Percentiles rank a stretch among this genome's conserved stretches.
Evolutionary conservation across 1,140 invertebrate genomes (phyloP).

Genomic region (Propsilocerus akamusi): DNA sequence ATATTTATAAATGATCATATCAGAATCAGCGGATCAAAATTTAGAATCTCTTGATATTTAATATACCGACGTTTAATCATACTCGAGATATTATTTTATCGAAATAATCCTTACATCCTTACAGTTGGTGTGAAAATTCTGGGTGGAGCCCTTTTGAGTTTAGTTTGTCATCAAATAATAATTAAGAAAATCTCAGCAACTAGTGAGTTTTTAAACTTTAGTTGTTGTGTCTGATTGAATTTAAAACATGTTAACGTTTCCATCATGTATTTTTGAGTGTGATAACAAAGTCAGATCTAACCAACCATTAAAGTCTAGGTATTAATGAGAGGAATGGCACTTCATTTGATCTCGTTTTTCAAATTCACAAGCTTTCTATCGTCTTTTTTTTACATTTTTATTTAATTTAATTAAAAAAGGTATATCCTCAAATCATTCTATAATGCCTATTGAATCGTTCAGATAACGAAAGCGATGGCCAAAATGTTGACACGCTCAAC

Average conservation of each 20-base stretch:
- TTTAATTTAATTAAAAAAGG: neutral
- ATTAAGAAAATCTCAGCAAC: conserved; percentile 28
- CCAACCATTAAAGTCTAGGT: neutral
- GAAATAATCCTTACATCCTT: conserved; percentile 27
- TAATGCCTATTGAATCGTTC: no score
- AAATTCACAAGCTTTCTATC: no score
- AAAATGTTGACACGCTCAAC: neutral
- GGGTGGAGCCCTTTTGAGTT: conserved; percentile 52
- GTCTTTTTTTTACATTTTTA: neutral
- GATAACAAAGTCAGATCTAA: no score
- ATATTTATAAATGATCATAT: no score
- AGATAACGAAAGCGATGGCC: no score
- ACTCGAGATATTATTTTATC: neutral
- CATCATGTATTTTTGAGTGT: no score
- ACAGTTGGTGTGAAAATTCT: conserved; percentile 60
- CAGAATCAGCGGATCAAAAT: no score
- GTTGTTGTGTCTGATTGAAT: neutral
- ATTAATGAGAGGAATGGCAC: neutral
- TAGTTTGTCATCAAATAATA: conserved; percentile 55
- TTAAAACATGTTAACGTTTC: no score
- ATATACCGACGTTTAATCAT: no score
- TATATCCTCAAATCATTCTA: no score
- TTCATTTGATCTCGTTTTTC: neutral
- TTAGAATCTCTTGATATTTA: no score
- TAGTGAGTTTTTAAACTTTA: conserved; percentile 19